Conservation (phyloP, 2,113 vertebrate genomes). For the Pycnonotus jocosus region DNA sequence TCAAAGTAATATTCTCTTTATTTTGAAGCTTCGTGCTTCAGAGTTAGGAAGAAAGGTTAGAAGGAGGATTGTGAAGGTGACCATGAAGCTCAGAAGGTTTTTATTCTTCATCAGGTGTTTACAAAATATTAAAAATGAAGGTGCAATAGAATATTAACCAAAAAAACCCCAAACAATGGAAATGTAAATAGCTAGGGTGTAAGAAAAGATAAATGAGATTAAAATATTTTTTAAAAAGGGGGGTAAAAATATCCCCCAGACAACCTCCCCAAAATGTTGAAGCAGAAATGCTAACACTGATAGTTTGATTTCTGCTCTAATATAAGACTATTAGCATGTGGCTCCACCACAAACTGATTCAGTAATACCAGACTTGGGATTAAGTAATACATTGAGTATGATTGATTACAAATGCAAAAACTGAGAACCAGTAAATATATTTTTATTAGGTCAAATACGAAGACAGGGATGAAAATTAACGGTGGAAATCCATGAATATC, state of each 20-base stretch:
- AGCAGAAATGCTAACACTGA: neutral
- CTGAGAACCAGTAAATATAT: slow-evolving; percentile 30
- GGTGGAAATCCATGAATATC: slow-evolving; percentile 28
- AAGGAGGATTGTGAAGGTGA: neutral
- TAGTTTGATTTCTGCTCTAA: neutral
- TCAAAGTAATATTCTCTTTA: neutral
- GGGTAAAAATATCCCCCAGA: neutral
- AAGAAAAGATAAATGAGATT: neutral
- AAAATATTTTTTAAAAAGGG: slow-evolving; percentile 5
- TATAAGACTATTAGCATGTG: neutral
- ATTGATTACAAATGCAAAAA: slow-evolving; percentile 24
- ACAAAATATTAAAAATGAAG: slow-evolving; percentile 17
- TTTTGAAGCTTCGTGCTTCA: neutral
- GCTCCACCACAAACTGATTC: neutral
- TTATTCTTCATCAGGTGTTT: slow-evolving; percentile 12
- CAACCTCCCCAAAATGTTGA: neutral
- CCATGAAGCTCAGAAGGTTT: neutral
- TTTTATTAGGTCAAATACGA: slow-evolving; percentile 39
- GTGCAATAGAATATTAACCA: neutral
- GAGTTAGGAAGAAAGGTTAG: neutral
- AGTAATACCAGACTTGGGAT: neutral
- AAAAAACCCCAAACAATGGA: neutral
- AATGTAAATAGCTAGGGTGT: slow-evolving; percentile 1
- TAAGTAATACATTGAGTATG: neutral
- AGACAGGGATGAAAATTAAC: slow-evolving; percentile 44